These are phyloP conservation scores for Sciaenops ocellatus DNA, from an alignment of 2,797 vertebrate genomes.

Conservation along the genomic window DNA sequence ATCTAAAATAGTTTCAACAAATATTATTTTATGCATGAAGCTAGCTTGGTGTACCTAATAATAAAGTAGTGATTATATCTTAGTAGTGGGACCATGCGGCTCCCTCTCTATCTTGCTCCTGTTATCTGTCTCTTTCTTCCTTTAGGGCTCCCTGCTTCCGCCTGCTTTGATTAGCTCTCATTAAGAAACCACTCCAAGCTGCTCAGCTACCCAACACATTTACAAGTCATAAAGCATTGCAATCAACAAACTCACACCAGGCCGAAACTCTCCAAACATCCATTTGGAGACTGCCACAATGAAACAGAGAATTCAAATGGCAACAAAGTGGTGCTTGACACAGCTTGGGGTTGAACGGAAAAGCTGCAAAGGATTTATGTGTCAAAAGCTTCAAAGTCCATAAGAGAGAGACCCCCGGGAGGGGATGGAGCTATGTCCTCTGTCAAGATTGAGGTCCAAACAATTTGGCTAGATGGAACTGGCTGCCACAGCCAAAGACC, in stretches of 20 bases:
- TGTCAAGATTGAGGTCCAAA: conserved; percentile 55
- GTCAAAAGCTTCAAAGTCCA: conserved; percentile 59
- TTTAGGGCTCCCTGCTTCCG: conserved; percentile 24
- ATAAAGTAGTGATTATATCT: conserved; percentile 4
- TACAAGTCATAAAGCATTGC: conserved; percentile 67
- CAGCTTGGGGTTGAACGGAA: conserved; percentile 48
- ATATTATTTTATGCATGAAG: neutral
- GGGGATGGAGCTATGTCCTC: conserved; percentile 42
- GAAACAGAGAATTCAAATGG: conserved; percentile 58
- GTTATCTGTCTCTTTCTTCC: conserved; percentile 44
- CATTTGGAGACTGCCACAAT: conserved; percentile 47
- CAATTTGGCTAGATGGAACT: conserved; percentile 49
- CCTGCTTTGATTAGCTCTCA: conserved; percentile 67
- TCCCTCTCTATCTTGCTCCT: conserved; percentile 36
- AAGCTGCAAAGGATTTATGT: conserved; percentile 52
- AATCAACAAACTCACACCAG: conserved; percentile 65
- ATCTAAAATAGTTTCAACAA: neutral
- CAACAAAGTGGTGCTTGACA: conserved; percentile 64
- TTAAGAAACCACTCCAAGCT: conserved; percentile 64
- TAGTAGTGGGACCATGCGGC: conserved; percentile 2
- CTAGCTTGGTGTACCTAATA: neutral
- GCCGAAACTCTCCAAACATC: conserved; percentile 45
- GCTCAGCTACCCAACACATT: conserved; percentile 59
- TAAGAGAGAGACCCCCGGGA: conserved; percentile 26
- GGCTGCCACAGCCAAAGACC: conserved; percentile 32